phyloP scores from a whole-genome alignment of 2,888 invertebrate genomes.

The Coelinius sp. region DNA sequence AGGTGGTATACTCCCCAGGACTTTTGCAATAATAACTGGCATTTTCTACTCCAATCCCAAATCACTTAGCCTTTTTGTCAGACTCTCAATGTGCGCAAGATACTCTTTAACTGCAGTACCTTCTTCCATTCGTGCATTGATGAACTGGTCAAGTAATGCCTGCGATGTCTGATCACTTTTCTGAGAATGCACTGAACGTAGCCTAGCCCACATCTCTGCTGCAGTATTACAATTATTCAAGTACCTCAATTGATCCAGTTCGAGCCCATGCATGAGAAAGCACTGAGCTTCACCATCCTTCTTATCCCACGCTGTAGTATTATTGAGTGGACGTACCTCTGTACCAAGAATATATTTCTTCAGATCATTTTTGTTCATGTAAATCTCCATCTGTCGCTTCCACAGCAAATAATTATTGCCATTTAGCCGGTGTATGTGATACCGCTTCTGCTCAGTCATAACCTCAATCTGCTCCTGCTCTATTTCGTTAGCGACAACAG shows the following conservation, averaged over 20 bases:
- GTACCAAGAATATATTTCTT: conserved; percentile 35
- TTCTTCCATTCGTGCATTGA: not conserved
- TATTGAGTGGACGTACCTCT: not conserved
- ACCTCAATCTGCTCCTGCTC: not conserved
- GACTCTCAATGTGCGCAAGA: conserved; percentile 30
- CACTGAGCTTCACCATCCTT: conserved; percentile 38
- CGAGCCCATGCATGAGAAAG: conserved; percentile 40
- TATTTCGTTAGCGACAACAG: not conserved
- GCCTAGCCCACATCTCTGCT: conserved; percentile 22
- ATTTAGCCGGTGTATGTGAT: conserved; percentile 40
- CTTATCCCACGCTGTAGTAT: conserved; percentile 30
- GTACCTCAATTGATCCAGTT: conserved; percentile 39
- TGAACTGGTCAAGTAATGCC: conserved; percentile 12
- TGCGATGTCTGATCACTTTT: conserved; percentile 18
- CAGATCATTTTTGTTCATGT: conserved; percentile 34
- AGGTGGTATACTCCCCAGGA: conserved; percentile 38
- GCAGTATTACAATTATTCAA: conserved; percentile 30
- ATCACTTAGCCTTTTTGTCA: conserved; percentile 37
- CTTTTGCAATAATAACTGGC: conserved; percentile 40
- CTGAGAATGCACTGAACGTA: conserved; percentile 12
- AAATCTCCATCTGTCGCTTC: conserved; percentile 43
- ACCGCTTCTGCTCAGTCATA: conserved; percentile 35
- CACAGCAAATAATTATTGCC: conserved; percentile 40
- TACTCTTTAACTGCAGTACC: conserved; percentile 30
- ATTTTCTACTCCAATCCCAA: conserved; percentile 37